These are phyloP conservation scores for Lepus timidus DNA, from an alignment of 2,113 vertebrate genomes.

Conservation along the genomic window DNA sequence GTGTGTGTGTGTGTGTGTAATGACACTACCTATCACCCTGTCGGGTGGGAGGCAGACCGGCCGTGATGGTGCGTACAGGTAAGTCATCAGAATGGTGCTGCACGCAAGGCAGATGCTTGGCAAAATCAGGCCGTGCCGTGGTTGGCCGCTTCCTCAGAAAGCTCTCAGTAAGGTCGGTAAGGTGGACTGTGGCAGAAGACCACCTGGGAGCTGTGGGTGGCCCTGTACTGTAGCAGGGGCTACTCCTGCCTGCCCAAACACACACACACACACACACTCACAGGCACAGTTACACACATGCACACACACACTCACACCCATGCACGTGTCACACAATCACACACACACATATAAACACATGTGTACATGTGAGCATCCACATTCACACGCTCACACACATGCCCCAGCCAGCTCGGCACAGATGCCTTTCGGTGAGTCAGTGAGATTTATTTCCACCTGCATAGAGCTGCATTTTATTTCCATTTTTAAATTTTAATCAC, in stretches of 20 bases:
- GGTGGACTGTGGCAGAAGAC: accelerated
- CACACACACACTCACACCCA: too few relatives aligned
- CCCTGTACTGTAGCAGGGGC: too few relatives aligned
- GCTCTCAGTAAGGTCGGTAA: neutral
- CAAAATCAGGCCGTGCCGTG: accelerated
- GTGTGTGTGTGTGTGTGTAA: too few relatives aligned
- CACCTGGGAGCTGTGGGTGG: neutral
- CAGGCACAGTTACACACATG: neutral
- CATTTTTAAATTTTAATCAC: constrained; percentile 66
- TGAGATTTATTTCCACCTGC: constrained; percentile 42
- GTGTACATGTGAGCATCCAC: neutral
- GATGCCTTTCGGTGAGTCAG: constrained; percentile 35
- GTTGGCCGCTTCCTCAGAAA: neutral
- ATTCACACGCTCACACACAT: neutral
- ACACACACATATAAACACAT: neutral
- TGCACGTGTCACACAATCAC: too few relatives aligned
- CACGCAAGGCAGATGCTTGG: accelerated
- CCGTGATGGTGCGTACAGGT: neutral
- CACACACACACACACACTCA: too few relatives aligned
- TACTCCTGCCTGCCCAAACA: neutral
- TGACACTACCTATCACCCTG: accelerated
- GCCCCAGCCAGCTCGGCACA: neutral
- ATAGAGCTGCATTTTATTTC: constrained; percentile 65
- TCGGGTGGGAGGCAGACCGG: neutral
- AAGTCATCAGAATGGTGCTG: accelerated